phyloP scores from a whole-genome alignment of 2,888 invertebrate genomes.

The Thecocarcelia acutangulata region DNA sequence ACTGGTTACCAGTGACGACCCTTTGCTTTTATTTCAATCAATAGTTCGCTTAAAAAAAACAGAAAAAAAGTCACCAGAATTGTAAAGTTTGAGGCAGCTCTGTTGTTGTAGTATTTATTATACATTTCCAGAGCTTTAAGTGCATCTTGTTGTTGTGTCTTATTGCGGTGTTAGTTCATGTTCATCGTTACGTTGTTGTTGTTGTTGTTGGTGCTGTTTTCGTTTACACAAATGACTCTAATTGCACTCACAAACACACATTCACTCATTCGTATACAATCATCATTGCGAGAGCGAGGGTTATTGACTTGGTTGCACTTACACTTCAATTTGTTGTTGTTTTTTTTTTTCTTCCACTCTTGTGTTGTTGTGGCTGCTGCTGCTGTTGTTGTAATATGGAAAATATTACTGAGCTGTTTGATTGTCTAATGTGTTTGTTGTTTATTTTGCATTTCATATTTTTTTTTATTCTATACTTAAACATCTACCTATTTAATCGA shows the following conservation, averaged over 20 bases:
- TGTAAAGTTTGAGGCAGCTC: background rate
- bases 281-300: conserved; percentile 45
- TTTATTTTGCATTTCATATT: conserved; percentile 11
- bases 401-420: conserved; percentile 39
- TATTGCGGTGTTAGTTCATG: conserved; percentile 34
- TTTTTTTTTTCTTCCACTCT: conserved; percentile 14
- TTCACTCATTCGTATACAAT: conserved; percentile 16
- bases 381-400: conserved; percentile 30
- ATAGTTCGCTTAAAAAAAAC: background rate
- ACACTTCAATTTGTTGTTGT: conserved; percentile 8
- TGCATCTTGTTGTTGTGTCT: conserved; percentile 23
- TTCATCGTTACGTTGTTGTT: conserved; percentile 10
- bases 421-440: conserved; percentile 42
- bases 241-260: conserved; percentile 26
- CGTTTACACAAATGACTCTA: conserved; percentile 29
- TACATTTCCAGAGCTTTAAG: conserved; percentile 2
- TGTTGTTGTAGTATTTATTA: background rate
- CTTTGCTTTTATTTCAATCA: conserved; percentile 19
- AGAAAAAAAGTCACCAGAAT: background rate
- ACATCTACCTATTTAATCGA: conserved; percentile 25
- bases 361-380: conserved; percentile 23
- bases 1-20: conserved; percentile 25
- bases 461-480: conserved; percentile 1
- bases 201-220: conserved; percentile 13
- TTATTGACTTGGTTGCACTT: conserved; percentile 59